A percentile compares a stretch with the other conserved stretches of the same genome.
phyloP scores from a whole-genome alignment of 2,797 vertebrate genomes.

The Anguilla pacifica region DNA sequence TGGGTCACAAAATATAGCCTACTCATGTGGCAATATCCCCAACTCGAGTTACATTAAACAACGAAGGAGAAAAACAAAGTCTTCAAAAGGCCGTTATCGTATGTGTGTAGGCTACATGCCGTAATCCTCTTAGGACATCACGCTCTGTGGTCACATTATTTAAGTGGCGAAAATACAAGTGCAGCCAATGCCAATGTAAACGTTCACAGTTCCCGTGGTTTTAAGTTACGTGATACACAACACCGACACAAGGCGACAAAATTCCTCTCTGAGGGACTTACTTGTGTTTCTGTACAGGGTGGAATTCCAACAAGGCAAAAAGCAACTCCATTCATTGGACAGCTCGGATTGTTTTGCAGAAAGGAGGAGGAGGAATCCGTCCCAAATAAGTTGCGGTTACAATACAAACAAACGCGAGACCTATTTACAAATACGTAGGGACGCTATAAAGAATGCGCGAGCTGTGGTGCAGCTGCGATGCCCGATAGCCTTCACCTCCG shows the following conservation, averaged over 20 bases:
- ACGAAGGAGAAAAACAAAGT: background rate
- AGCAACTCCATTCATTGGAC: constrained; percentile 91
- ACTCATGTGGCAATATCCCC: background rate
- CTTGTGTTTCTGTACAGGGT: constrained; percentile 75
- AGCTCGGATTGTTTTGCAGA: constrained; percentile 43
- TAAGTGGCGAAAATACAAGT: constrained; percentile 35
- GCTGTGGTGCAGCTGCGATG: constrained; percentile 13
- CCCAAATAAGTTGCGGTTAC: background rate
- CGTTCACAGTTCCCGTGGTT: constrained; percentile 30
- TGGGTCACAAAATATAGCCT: background rate
- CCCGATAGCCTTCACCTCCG: constrained; percentile 18
- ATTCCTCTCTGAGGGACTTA: constrained; percentile 60
- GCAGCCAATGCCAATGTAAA: constrained; percentile 43
- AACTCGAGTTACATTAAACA: background rate
- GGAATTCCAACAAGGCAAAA: constrained; percentile 95
- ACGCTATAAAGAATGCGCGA: constrained; percentile 5
- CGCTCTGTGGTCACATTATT: constrained; percentile 4
- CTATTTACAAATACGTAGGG: background rate
- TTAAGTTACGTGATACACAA: constrained; percentile 29
- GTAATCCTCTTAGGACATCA: constrained; percentile 22
- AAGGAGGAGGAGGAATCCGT: background rate
- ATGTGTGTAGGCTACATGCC: constrained; percentile 1
- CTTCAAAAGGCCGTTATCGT: background rate
- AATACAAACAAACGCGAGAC: background rate
- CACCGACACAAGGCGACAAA: constrained; percentile 27